Evolutionary conservation across 2,113 vertebrate species (phyloP).

Genomic region (Fulmarus glacialis): DNA sequence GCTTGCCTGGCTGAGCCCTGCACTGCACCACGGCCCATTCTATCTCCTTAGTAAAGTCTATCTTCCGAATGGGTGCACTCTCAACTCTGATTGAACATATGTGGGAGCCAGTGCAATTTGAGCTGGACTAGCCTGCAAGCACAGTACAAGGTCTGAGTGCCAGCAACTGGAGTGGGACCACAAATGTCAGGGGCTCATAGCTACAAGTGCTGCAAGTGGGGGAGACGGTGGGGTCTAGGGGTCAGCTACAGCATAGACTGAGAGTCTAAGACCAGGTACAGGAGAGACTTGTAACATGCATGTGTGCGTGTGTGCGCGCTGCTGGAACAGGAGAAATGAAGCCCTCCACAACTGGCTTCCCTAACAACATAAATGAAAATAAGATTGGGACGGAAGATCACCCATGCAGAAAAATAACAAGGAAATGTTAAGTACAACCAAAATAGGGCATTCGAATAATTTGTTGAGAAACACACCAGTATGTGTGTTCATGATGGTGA

Average conservation of each 20-base stretch:
- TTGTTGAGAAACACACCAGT: neutral
- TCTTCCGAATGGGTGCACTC: fast-evolving
- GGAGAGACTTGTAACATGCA: neutral
- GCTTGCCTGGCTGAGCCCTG: neutral
- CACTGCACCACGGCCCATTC: fast-evolving
- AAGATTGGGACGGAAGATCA: neutral
- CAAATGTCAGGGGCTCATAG: neutral
- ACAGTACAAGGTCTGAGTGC: neutral
- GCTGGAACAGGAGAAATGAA: neutral
- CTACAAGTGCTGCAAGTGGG: neutral
- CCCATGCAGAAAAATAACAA: neutral
- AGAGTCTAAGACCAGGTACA: neutral
- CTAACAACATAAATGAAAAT: neutral
- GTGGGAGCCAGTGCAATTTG: neutral
- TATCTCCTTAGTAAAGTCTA: neutral
- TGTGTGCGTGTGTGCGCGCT: fast-evolving
- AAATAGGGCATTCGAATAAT: neutral
- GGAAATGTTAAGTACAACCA: neutral
- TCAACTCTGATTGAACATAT: neutral
- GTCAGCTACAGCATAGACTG: neutral
- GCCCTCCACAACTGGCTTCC: neutral
- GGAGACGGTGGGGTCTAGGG: neutral
- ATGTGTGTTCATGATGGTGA: neutral
- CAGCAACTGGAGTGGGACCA: neutral
- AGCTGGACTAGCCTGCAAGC: neutral